Conservation (phyloP, 2,797 vertebrate genomes). For the Melanitta fusca region DNA sequence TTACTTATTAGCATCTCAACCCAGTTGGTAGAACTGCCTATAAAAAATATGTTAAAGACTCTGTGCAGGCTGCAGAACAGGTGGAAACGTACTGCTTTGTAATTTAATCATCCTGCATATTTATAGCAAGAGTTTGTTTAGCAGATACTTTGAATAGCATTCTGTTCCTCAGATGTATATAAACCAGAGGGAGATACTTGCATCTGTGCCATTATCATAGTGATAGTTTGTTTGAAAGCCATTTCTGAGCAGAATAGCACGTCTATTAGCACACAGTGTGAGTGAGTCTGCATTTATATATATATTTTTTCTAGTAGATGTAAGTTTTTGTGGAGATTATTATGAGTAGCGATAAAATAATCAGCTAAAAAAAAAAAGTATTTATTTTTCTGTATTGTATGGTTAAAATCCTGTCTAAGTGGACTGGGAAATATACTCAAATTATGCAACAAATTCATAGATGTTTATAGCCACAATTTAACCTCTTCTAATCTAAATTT, state of each 20-base stretch:
- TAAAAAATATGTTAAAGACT: not conserved
- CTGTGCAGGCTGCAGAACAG: not conserved
- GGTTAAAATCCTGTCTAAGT: not conserved
- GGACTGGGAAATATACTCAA: not conserved
- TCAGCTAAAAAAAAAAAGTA: not conserved
- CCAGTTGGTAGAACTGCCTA: not conserved
- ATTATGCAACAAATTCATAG: not conserved
- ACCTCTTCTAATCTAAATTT: no score
- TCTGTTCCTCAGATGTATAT: not conserved
- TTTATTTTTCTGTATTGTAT: not conserved
- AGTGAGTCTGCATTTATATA: not conserved
- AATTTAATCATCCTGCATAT: not conserved
- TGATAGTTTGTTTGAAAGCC: not conserved
- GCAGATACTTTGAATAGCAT: not conserved
- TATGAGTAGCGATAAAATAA: not conserved
- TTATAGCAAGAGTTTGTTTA: not conserved
- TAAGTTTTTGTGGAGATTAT: not conserved
- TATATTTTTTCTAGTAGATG: not conserved
- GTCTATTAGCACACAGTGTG: not conserved
- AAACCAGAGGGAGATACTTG: not conserved
- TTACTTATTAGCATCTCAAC: slow-evolving; percentile 21
- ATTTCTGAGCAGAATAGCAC: not conserved
- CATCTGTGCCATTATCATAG: not conserved
- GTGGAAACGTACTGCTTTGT: not conserved
- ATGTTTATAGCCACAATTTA: not conserved